Base-by-base conservation (phyloP, 2,888 invertebrate genomes). In the Drosophila diplacantha region DNA sequence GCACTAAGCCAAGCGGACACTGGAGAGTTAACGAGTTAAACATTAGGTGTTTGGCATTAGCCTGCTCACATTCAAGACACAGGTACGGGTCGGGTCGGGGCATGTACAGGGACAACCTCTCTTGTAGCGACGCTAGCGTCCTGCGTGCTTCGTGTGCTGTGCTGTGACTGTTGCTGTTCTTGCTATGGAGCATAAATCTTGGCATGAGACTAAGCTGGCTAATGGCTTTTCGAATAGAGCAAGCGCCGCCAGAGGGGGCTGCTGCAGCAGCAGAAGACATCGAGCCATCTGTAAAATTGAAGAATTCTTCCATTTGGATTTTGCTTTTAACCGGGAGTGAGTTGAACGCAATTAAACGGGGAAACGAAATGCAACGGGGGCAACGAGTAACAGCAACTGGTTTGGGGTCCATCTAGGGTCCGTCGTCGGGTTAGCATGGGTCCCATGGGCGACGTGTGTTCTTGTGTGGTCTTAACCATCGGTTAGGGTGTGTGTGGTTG, bases 231-330 rank as follows among this genome's bases (percentile, higher is more conserved):
- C 72, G 78, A 76, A 81, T 74, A 79, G 76, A 84, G 66, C 62
- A 84, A 72, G 59, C 76, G 84, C 73, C 75, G 83, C 85, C 85
- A 86, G 72, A 80, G 74, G 69, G 73, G 76, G 61, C 76, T 72
- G 72, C 81, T 85, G 72, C 81, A 85, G 78, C 81, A 85, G 78
- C 86, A 86, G 75, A 74, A 76, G 82, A 79, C 82, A 62, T 74
- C 80, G 73, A 73, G 76, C 83, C 83, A 86, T 84, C 85, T 86
- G 85, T 74, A 85, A 79, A 83, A 83, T 78, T 73, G 24, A 75
- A 81, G 73, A 83, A 83, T 81, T 79, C 64, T 67, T 73, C 65
- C 55, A 52, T 69, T 60, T 66, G 41, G 63, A 58, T 69, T 56
- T 62, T 58, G 61, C 52, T 68, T 53, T 69, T 72, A 60, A 55